Base-by-base conservation (phyloP, 2,888 invertebrate genomes). In the Drosophila tanythrix region DNA sequence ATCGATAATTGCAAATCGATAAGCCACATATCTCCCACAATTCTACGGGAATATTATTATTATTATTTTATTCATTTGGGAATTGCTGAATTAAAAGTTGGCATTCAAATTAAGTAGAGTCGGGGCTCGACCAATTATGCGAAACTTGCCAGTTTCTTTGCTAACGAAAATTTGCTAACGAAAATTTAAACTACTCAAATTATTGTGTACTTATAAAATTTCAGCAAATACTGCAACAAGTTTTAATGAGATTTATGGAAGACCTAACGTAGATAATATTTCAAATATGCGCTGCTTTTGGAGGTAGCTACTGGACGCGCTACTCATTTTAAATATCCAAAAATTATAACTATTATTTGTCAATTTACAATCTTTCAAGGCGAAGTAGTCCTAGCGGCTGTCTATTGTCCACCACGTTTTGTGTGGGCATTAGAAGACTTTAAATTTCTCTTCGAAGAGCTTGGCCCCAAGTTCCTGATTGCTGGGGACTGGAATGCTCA, bases 41-140 rank as follows among this genome's bases (percentile, higher is more conserved):
- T n/a, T n/a, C n/a, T n/a, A n/a, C n/a, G n/a, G n/a, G n/a, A n/a
- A n/a, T n/a, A n/a, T n/a, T n/a, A n/a, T n/a, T n/a, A n/a, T n/a
- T n/a, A n/a, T 83, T 74, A 71, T 75, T 79, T 75, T 43, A 75
- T 75, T 79, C 65, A 69, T 59, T 75, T 35, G 57, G 38, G 50
- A 33, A 64, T 67, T 66, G 57, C 53, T 55, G 63, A 75, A 72
- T 72, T 72, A 79, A 79, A 79, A 79, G 72, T 85, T 85, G 78
- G 75, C 67, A 78, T 40, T 69, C 81, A 81, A 83, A 85, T 83
- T 82, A 85, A 71, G 69, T 75, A 33, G 56, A 66, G 46, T 43
- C 10, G 46, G 46, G 36, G 57, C 50, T 40, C 27, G 59, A 50
- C 70, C 69, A 82, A 82, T 82, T 69, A 70, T 70, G 69, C 46